Evolutionary conservation across 2,113 vertebrate species (phyloP), one percentile per base, ranked within the genome.

Genomic region (Chamaea fasciata): DNA sequence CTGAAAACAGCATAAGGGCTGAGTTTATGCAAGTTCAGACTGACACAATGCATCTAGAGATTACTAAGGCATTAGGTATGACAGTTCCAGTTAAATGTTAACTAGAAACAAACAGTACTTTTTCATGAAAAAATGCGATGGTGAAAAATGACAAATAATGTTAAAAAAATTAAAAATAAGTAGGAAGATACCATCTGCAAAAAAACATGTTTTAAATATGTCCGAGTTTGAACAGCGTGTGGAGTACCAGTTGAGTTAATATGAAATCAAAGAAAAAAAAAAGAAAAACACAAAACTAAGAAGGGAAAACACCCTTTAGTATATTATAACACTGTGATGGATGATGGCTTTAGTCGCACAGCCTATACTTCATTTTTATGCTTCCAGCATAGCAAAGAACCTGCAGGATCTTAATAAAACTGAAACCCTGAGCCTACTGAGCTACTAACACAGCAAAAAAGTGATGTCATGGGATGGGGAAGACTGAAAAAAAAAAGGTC

Each of bases 11-110:
- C 75, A 56, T 37, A 83, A 93, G 83, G 71, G 68, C 76, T 86
- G 79, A 81, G 64, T 91, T 95, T 83, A 90, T 87, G 90, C 60
- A 94, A 79, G 41, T 83, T 92, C 86, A 79, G 79, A 68, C 37
- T 52, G 49, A 64, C 39, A 73, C 28, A 42, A 52, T 56, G 57
- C 20, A 3, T 78, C 42, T 57, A 81, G 74, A 90, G 64, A 95
- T 93, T 88, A 95, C 55, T 67, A 89, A 81, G 79, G 83, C 73
- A 71, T 92, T 90, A 95, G 27, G 70, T 42, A 75, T 84, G 83
- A 92, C 92, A 93, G 73, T 64, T 93, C 31, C 76, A 79, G 60
- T 92, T 90, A 92, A 64, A 84, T 11, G 35, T 81, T 88, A 88
- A 60, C 41, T 89, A 56, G 49, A 77, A 92, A 62, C 6, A 90